Evolutionary conservation across 2,888 invertebrate genomes (phyloP).

Genomic region (Thecocarcelia acutangulata): DNA sequence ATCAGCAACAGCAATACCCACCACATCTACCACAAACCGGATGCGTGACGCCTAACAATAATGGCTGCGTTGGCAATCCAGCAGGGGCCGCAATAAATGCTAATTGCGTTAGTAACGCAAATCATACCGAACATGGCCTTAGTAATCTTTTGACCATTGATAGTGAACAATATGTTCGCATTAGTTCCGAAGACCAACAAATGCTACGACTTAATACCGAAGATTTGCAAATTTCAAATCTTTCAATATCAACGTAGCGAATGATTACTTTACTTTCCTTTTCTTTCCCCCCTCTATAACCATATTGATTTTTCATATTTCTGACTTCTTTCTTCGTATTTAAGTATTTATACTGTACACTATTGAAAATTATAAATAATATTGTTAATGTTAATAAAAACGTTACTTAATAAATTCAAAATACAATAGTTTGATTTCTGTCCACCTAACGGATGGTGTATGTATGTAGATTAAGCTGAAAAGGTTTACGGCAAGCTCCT

Average conservation of each 20-base stretch:
- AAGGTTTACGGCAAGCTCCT: no score
- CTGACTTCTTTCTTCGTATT: constrained; percentile 13
- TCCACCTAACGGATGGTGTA: no score
- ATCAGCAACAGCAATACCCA: constrained; percentile 70
- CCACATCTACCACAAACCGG: constrained; percentile 69
- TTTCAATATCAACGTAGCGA: constrained; percentile 80
- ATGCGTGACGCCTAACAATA: constrained; percentile 32
- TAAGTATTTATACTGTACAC: constrained; percentile 40
- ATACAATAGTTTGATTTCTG: not conserved
- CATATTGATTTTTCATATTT: not conserved
- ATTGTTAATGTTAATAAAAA: no score
- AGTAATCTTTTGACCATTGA: constrained; percentile 82
- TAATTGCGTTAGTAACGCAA: constrained; percentile 45
- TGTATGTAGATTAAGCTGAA: no score
- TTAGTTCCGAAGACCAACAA: constrained; percentile 83
- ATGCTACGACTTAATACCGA: constrained; percentile 82
- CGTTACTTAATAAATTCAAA: not conserved
- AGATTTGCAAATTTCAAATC: constrained; percentile 82
- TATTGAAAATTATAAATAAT: constrained; percentile 39
- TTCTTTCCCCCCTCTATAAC: not conserved
- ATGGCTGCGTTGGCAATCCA: not conserved
- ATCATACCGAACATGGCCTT: constrained; percentile 75
- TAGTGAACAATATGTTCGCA: constrained; percentile 81
- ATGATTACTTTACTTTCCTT: not conserved
- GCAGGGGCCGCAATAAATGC: constrained; percentile 9